Evolutionary conservation across 2,888 invertebrate species (phyloP), one percentile per base, ranked within the genome.

Genomic region (Pollenia griseotomentosa): DNA sequence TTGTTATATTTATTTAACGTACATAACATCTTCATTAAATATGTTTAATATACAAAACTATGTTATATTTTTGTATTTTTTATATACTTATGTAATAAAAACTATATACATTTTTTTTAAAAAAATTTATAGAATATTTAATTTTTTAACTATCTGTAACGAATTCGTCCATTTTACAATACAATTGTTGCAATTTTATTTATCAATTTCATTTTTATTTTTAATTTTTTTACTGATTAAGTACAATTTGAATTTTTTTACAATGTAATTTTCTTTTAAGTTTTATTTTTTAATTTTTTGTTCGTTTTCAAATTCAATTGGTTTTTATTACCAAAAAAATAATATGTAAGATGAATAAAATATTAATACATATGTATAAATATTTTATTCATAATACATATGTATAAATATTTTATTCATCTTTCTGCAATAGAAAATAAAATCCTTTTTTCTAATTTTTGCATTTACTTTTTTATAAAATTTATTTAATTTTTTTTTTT

Each of bases 101-200:
- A 16, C 65, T 48, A 71, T 57, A 65, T 48, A 66, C 42, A 66
- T 4, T 48, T 73, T 78, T 70, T 46, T 70, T 19, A 19, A n/a
- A 78, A 14, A 57, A 42, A 59, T 61, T 53, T 42, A 48, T 23
- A 48, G 12, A 19, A 48, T 48, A 61, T 75, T 51, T 75, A 70
- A 53, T 68, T 79, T 74, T 44, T 5, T 11, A 73, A 81, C 81
- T 84, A 78, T 74, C 61, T 65, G 85, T 87, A 87, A 87, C 84
- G 71, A 85, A 83, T 85, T 83, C 87, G 85, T 87, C 85, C 87
- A 87, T 80, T 88, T 88, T 87, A 89, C 88, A 88, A 89, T 88
- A 75, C 33, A 78, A 84, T 87, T 83, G 79, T 86, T 85, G 87
- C 85, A 85, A 85, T 80, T 87, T 90, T 88, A 86, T 88, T 88